Conservation (phyloP, 2,797 vertebrate species). For the Loriculus beryllinus region DNA sequence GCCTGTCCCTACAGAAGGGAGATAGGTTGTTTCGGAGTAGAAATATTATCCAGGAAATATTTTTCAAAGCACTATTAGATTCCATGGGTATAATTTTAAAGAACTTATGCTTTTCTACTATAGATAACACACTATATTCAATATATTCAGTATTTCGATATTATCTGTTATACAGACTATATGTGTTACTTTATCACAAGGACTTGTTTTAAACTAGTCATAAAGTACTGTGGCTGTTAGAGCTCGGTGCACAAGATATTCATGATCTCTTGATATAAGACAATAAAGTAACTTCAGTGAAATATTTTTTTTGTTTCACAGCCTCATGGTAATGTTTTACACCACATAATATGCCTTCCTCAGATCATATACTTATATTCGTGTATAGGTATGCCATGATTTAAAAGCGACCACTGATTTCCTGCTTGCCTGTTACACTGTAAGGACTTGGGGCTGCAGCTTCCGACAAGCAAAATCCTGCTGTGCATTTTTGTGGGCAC, state of each 20-base stretch:
- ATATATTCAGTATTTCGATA: background rate
- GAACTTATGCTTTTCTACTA: conserved; percentile 20
- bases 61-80: conserved; percentile 27
- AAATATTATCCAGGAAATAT: conserved; percentile 20
- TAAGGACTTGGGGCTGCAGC: background rate
- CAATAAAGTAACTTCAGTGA: background rate
- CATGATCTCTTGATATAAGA: background rate
- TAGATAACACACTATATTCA: background rate
- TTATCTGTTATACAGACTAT: conserved; percentile 5
- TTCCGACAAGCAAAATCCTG: background rate
- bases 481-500: background rate
- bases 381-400: background rate
- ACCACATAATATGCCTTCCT: background rate
- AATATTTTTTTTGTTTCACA: conserved; percentile 8
- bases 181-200: conserved; percentile 34
- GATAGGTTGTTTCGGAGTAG: background rate
- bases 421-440: background rate
- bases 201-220: conserved; percentile 10
- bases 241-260: background rate
- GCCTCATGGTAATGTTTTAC: background rate
- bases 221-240: background rate
- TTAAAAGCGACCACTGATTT: background rate
- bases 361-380: background rate
- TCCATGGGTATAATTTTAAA: conserved; percentile 1
- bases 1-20: background rate